A percentile compares a stretch with the other conserved stretches of the same genome.
These are phyloP conservation scores for Chaetogeoica ovagalla DNA, from an alignment of 2,888 invertebrate species.

Conservation along the genomic window DNA sequence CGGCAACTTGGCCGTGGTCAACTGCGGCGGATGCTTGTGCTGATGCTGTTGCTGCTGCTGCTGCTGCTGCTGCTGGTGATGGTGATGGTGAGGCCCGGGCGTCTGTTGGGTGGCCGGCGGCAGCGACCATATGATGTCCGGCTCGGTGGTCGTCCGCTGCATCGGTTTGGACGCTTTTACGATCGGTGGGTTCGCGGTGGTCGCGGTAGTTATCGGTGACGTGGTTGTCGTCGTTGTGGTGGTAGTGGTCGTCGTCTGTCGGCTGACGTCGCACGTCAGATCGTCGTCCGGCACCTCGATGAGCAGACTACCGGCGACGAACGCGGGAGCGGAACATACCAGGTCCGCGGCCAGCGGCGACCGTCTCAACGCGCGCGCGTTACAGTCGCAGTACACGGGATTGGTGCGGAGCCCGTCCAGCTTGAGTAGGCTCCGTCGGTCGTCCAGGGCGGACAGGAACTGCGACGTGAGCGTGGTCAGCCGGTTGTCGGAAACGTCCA, in stretches of 20 bases:
- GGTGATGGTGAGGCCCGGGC: neutral
- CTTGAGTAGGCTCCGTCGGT: conserved; percentile 74
- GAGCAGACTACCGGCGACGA: conserved; percentile 70
- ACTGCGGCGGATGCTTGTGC: conserved; percentile 22
- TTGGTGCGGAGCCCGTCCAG: conserved; percentile 76
- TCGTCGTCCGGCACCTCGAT: conserved; percentile 80
- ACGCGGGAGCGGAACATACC: conserved; percentile 71
- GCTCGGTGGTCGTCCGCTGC: conserved; percentile 69
- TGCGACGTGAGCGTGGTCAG: conserved; percentile 77
- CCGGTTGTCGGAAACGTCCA: conserved; percentile 79
- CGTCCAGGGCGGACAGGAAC: conserved; percentile 78
- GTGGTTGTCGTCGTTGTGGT: conserved; percentile 60
- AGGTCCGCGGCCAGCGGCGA: conserved; percentile 61
- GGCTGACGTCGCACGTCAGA: conserved; percentile 73
- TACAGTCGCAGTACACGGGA: conserved; percentile 85
- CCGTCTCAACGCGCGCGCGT: conserved; percentile 74
- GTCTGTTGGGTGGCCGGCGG: conserved; percentile 66
- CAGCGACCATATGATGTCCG: conserved; percentile 87
- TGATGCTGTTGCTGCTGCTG: conserved; percentile 14
- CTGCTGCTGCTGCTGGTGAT: conserved; percentile 13
- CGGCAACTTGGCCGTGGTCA: conserved; percentile 63
- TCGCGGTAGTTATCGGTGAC: conserved; percentile 54
- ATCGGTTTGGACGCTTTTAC: conserved; percentile 64
- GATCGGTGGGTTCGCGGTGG: conserved; percentile 42
- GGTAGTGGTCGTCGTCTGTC: conserved; percentile 62